These are phyloP conservation scores for Octodon degus DNA, from an alignment of 2,113 vertebrate species.

Conservation along the genomic window DNA sequence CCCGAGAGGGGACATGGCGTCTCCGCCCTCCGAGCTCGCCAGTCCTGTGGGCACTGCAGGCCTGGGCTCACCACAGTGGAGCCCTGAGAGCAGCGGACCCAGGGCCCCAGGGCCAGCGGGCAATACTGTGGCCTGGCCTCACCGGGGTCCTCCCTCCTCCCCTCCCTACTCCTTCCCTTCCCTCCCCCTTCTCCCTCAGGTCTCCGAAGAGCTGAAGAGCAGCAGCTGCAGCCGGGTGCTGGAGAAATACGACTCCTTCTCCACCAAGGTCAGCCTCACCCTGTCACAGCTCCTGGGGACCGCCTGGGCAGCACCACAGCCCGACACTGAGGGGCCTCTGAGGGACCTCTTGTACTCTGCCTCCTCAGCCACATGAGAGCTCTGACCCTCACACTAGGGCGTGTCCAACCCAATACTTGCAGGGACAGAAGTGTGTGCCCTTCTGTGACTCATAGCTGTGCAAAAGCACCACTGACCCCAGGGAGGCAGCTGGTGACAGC, in stretches of 20 bases:
- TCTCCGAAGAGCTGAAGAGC: slow-evolving; percentile 62
- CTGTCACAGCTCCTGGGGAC: too few species aligned
- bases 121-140: not conserved
- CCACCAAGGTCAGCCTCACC: slow-evolving; percentile 68
- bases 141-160: too few species aligned
- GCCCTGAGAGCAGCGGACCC: not conserved
- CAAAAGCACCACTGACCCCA: not conserved
- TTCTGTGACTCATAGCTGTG: not conserved
- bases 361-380: not conserved
- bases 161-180: not conserved
- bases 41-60: too few species aligned
- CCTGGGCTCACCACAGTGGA: not conserved
- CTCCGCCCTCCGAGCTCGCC: not conserved
- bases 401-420: accelerated
- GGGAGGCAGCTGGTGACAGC: not conserved
- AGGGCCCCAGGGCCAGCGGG: not conserved
- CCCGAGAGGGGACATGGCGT: not conserved
- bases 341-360: not conserved
- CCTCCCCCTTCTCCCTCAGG: not conserved
- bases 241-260: slow-evolving; percentile 71
- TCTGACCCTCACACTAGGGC: not conserved
- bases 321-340: too few species aligned
- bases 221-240: slow-evolving; percentile 65
- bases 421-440: too few species aligned
- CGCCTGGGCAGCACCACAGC: accelerated